Base-by-base conservation (phyloP, 1,140 invertebrate genomes). In the Drosophila kanapiae region DNA sequence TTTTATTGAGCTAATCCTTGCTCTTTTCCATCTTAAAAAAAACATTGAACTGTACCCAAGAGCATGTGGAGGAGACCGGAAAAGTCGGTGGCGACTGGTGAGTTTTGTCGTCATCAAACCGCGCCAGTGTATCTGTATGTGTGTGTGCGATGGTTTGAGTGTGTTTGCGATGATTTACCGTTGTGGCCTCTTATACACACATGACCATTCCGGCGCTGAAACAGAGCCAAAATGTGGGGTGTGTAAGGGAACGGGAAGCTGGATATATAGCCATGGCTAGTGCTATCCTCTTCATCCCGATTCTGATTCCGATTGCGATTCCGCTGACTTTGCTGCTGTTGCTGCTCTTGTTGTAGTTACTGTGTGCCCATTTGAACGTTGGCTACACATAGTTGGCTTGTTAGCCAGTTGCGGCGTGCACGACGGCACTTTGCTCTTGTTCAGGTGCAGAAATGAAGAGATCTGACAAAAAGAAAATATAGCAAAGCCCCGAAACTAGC, bases 321-420 rank as follows among this genome's bases (percentile, higher is more conserved):
- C 79, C 64, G 67, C 57, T 79, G 68, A 58, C 74, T 40, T 61
- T 53, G 56, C 42, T 43, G 33, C 59, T 57, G 18, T 38, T 75
- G 59, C 61, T 49, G 18, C 43, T 77, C 31, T 59, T 61, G 43
- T 47, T 69, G 68, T 68, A 68, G 74, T 72, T 67, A 35, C 54
- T 69, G 76, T 84, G 74, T 78, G 74, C 65, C 74, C 81, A 88
- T 88, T 87, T 80, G 59, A 83, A 75, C 83, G 83, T 81, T 80
- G 59, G 80, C 53, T 84, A 63, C 81, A 84, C 65, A 82, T 80
- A 88, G 84, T 83, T 87, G 84, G 80, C 84, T 87, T 87, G 84
- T 88, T 88, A 83, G 84, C 77, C 60, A 78, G 62, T 70, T 53
- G 67, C 62, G 33, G 47, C 67, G 62, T 77, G 68, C 82, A 87